A percentile compares a stretch with the other conserved stretches of the same genome.
Evolutionary conservation across 2,113 vertebrate species (phyloP).

Genomic region (Thunnus thynnus): DNA sequence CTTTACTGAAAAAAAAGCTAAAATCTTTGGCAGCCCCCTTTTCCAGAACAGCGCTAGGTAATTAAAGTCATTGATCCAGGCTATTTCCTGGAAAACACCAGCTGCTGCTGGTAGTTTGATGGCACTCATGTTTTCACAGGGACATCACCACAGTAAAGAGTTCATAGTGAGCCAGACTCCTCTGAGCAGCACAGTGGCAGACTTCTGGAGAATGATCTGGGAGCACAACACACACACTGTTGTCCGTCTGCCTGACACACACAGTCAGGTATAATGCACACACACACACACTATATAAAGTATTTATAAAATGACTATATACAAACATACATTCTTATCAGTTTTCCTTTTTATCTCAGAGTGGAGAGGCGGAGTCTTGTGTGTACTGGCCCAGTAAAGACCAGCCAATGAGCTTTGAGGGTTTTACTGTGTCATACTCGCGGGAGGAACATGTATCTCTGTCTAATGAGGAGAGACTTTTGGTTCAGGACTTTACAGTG

Average conservation of each 20-base stretch:
- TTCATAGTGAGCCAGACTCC: conserved; percentile 96
- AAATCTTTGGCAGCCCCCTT: no score
- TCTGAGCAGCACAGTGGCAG: conserved; percentile 91
- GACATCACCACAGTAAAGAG: conserved; percentile 91
- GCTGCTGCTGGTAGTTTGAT: not conserved
- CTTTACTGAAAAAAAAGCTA: no score
- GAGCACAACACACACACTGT: conserved; percentile 92
- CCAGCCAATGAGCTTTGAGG: conserved; percentile 94
- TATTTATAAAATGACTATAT: not conserved
- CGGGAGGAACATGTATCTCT: conserved; percentile 90
- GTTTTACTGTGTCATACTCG: conserved; percentile 90
- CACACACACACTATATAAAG: not conserved
- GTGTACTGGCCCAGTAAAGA: conserved; percentile 95
- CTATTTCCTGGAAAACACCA: no score
- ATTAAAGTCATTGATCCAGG: not conserved
- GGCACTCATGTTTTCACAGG: conserved; percentile 79
- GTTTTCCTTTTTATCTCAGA: conserved; percentile 58
- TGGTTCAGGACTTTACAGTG: conserved; percentile 93
- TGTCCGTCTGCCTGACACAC: conserved; percentile 90
- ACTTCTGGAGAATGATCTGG: conserved; percentile 99
- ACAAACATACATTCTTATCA: not conserved
- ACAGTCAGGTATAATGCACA: conserved; percentile 85
- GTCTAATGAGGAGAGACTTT: conserved; percentile 91
- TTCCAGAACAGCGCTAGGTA: no score
- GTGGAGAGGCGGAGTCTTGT: conserved; percentile 85